Evolutionary conservation across 2,113 vertebrate genomes (phyloP), one percentile per base, ranked within the genome.

Genomic region (Mustela lutreola): DNA sequence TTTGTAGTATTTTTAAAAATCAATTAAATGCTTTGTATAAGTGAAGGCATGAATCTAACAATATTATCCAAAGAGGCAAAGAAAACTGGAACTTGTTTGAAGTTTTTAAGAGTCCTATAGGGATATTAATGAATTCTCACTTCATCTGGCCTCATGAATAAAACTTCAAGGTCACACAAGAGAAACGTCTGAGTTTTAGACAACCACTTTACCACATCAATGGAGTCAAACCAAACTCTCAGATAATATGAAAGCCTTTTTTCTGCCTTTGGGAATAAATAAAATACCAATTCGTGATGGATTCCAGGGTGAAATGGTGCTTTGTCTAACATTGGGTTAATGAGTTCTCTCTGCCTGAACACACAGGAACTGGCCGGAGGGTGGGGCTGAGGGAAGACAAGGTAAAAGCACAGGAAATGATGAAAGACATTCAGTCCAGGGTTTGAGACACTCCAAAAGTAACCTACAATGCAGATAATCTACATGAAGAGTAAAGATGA

Each of bases 101-200:
- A 65, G 24, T 70, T 84, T 92, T 95, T 71, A 26, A 91, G 70
- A 85, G 28, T 50, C 24, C 16, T 91, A 84, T 12, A 73, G 76
- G 89, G 90, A 76, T 28, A 21, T 15, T 80, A 92, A 70, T 24
- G 92, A 96, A 85, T 73, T 45, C 12, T 31, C 48, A 45, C 48
- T 86, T 93, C 28, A 39, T 76, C n/a, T 89, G n/a, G 7, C 56
- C 67, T 95, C 60, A 26, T 36, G 31, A 95, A 79, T 65, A 85
- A 88, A 48, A 31, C 63, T 73, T 93, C 82, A 75, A 95, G 75
- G 48, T 75, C 73, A 97, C 22, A 53, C 31, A 63, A 75, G 50
- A 83, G 22, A 78, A 53, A 15, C 26, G 24, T n/a, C 21, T 93
- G n/a, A 88, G 56, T 62, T 88, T 95, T 90, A 93, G 83, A 82